Evolutionary conservation across 2,888 invertebrate genomes (phyloP), one percentile per base, ranked within the genome.

Genomic region (Atherix ibis): DNA sequence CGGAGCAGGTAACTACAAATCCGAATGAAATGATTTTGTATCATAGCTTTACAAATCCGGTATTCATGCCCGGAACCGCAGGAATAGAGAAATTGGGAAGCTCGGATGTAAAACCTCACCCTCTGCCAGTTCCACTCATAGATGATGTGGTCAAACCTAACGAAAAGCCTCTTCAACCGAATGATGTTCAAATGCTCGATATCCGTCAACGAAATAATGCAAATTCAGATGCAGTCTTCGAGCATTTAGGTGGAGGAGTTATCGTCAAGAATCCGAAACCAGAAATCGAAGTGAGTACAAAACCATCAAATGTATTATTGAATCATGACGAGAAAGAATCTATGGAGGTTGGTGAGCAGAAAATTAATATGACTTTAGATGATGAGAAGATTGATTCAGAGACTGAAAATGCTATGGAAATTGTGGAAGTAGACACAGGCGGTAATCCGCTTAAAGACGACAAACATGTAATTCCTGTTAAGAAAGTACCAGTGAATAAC

Each of bases 31-130:
- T 55, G 42, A 43, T 54, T 1, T 54, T 52, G 32, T 77, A 76
- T 45, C 76, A 75, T 12, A 76, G 73, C 51, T 77, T 75, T 48
- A 75, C 74, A 14, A 65, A 73, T 49, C 75, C 76, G 1, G 70
- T 71, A 2, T 71, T 68, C 50, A 65, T 70, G 37, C 70, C 70
- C 2, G 70, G 70, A 26, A 54, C 68, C 5, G 67, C 69, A 43
- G 68, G 70, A 44, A 70, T 70, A 48, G 73, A 76, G 53, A 67
- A 67, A 13, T 57, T 76, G 37, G 76, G 76, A 2, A 64, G 67
- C 1, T 68, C 67, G 24, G 68, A 68, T 39, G 67, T 74, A 0
- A 70, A 70, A 48, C 70, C 76, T 8, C 75, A 76, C 54, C 76
- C 75, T 5, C 60, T 76, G 41, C 77, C 77, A 2, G 73, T 76